Conservation (phyloP, 2,888 invertebrate species). For the Lasioglossum lativentre region DNA sequence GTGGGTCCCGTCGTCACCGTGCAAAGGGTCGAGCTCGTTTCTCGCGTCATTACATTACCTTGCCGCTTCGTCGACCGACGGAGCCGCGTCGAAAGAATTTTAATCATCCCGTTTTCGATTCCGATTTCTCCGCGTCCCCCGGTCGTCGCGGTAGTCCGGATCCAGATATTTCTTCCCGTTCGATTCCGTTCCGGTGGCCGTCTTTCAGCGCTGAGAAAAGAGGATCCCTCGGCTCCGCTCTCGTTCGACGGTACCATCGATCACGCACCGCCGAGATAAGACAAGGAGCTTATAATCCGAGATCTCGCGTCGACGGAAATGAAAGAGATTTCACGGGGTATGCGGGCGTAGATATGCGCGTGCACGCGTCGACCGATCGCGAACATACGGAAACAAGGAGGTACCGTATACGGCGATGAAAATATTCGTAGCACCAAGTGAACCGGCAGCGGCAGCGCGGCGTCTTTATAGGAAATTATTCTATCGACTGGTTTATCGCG, state of each 20-base stretch:
- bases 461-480: background rate
- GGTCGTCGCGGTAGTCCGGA: background rate
- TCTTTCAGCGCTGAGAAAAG: conserved; percentile 45
- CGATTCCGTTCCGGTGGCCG: conserved; percentile 18
- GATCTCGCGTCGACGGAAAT: conserved; percentile 46
- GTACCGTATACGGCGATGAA: background rate
- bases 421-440: background rate
- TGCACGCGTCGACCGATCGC: background rate
- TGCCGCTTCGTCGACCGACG: background rate
- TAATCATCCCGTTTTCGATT: conserved; percentile 4
- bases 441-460: too few relatives aligned
- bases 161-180: conserved; percentile 28
- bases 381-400: background rate
- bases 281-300: conserved; percentile 70
- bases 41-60: background rate
- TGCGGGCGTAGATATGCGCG: background rate
- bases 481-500: background rate
- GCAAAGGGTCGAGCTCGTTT: background rate
- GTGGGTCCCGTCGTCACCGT: background rate
- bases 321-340: conserved; percentile 20
- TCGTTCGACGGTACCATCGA: conserved; percentile 57
- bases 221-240: conserved; percentile 35
- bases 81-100: background rate
- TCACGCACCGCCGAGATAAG: conserved; percentile 68
- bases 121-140: conserved; percentile 10